Percentiles rank a stretch among this genome's conserved stretches.
Evolutionary conservation across 2,888 invertebrate species (phyloP).

Genomic region (Gordius sp.): DNA sequence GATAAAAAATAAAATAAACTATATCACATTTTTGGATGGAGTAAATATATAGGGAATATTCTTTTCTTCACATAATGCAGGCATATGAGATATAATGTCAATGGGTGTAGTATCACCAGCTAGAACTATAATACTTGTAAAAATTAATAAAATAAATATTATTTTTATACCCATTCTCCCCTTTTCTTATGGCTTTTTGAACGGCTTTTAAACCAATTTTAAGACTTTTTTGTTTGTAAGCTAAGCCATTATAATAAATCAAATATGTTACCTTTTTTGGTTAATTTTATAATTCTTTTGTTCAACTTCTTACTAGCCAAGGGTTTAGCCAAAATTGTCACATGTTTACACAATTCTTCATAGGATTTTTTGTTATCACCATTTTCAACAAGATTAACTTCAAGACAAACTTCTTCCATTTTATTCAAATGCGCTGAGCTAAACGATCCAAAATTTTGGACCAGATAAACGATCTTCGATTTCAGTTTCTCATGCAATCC

Average conservation of each 20-base stretch:
- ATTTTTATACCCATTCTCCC: conserved; percentile 4
- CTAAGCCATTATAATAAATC: background rate
- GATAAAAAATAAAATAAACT: background rate
- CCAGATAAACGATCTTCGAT: too few species aligned
- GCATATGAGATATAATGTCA: conserved; percentile 14
- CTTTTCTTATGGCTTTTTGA: conserved; percentile 14
- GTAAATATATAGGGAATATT: conserved; percentile 7
- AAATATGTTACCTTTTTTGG: conserved; percentile 8
- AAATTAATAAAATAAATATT: background rate
- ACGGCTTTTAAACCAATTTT: conserved; percentile 11
- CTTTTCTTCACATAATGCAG: conserved; percentile 14
- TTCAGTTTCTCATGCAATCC: too few species aligned
- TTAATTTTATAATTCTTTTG: conserved; percentile 1
- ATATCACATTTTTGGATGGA: conserved; percentile 10
- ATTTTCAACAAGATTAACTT: too few species aligned
- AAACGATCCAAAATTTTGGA: too few species aligned
- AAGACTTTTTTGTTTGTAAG: background rate
- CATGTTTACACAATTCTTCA: conserved; percentile 13
- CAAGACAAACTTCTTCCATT: too few species aligned
- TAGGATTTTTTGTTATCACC: too few species aligned
- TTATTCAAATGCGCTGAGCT: too few species aligned
- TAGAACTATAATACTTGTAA: conserved; percentile 4
- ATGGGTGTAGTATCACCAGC: conserved; percentile 16
- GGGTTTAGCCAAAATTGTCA: conserved; percentile 2
- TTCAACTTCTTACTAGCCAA: background rate